These are phyloP conservation scores for Silurus glanis DNA, from an alignment of 2,113 vertebrate species.

Conservation along the genomic window DNA sequence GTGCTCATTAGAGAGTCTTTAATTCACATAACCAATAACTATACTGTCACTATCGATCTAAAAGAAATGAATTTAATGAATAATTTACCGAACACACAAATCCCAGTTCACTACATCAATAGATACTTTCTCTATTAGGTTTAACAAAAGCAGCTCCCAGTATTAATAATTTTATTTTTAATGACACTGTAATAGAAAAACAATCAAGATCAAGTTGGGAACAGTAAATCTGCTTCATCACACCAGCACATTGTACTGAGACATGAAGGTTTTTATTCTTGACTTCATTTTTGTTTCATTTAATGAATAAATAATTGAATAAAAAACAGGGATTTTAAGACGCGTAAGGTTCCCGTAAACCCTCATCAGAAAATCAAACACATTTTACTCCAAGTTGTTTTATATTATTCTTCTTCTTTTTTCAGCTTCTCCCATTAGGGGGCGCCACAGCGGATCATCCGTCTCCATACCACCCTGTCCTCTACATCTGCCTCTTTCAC, in stretches of 20 bases:
- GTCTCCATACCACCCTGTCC: too few relatives aligned
- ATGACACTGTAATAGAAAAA: neutral
- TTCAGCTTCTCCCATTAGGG: too few relatives aligned
- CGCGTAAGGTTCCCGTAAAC: too few relatives aligned
- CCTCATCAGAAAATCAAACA: neutral
- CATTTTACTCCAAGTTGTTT: neutral
- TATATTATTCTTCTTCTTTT: too few relatives aligned
- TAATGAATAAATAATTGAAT: neutral
- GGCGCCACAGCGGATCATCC: too few relatives aligned
- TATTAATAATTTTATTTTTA: neutral
- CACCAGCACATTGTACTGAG: neutral
- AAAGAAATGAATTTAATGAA: neutral
- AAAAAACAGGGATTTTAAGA: neutral
- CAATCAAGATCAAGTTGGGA: neutral
- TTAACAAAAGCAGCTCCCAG: neutral
- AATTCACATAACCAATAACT: neutral
- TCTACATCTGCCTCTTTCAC: too few relatives aligned
- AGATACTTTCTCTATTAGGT: neutral
- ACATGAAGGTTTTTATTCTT: neutral
- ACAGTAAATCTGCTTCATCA: too few relatives aligned
- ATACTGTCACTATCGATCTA: neutral
- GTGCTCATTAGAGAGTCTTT: neutral
- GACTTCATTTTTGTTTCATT: neutral
- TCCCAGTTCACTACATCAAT: neutral
- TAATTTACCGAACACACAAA: neutral